Conservation (phyloP, 2,888 invertebrate genomes). For the Tipula unca region DNA sequence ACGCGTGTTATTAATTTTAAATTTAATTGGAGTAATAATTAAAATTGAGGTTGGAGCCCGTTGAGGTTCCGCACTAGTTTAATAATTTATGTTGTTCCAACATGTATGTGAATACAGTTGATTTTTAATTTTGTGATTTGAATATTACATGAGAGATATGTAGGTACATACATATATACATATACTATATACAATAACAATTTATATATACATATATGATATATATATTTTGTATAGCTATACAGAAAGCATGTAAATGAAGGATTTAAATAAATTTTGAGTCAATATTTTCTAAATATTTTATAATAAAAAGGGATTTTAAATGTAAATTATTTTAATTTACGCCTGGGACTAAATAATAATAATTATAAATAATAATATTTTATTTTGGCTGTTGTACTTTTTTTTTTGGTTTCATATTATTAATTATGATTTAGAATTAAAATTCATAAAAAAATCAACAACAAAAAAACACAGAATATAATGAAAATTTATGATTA, state of each 20-base stretch:
- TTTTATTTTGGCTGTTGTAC: background rate
- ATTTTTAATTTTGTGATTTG: too few relatives aligned
- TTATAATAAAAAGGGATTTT: constrained; percentile 8
- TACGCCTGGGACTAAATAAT: constrained; percentile 3
- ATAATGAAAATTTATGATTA: constrained; percentile 9
- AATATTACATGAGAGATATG: too few relatives aligned
- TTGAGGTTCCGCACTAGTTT: too few relatives aligned
- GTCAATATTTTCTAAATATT: background rate
- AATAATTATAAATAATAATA: background rate
- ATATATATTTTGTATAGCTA: background rate
- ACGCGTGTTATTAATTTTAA: too few relatives aligned
- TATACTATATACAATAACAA: background rate
- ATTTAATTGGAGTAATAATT: too few relatives aligned
- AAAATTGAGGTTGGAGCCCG: too few relatives aligned
- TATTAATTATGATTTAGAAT: constrained; percentile 1
- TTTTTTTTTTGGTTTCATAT: background rate
- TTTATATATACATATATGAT: background rate
- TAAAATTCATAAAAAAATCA: background rate
- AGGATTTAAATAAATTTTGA: background rate
- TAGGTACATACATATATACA: too few relatives aligned
- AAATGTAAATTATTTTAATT: constrained; percentile 8
- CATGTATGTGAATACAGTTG: too few relatives aligned
- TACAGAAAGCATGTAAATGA: background rate
- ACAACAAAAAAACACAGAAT: background rate
- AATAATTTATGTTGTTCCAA: too few relatives aligned